Conservation (phyloP, 1,140 invertebrate genomes). For the Temnothorax longispinosus region DNA sequence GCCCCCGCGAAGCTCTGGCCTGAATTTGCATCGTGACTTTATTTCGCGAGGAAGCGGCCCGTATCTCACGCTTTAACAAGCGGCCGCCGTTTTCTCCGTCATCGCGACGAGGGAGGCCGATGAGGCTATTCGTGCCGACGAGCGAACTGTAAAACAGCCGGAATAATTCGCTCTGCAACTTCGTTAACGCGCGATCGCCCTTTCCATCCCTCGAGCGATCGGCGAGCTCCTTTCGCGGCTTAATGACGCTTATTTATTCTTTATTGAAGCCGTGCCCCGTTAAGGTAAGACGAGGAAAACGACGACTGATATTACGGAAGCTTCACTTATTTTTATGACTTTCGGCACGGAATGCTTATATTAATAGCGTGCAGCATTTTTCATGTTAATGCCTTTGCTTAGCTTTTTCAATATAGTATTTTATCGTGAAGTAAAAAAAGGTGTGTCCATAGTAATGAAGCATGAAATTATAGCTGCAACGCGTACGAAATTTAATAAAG, state of each 20-base stretch:
- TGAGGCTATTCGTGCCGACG: conserved; percentile 42
- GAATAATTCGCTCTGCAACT: conserved; percentile 32
- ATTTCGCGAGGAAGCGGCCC: conserved; percentile 62
- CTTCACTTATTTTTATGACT: not conserved
- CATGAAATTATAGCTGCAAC: not conserved
- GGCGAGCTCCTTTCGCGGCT: not conserved
- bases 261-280: conserved; percentile 8
- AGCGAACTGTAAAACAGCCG: conserved; percentile 40
- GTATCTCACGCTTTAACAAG: conserved; percentile 68
- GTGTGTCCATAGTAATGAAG: not conserved
- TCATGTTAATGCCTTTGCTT: conserved; percentile 18
- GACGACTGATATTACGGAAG: conserved; percentile 16
- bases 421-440: not conserved
- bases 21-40: conserved; percentile 73
- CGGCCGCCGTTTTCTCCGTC: conserved; percentile 12
- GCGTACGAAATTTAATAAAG: not conserved
- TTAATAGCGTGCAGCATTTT: conserved; percentile 23
- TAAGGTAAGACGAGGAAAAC: not conserved
- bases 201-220: conserved; percentile 10
- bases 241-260: conserved; percentile 38
- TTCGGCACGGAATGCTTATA: not conserved
- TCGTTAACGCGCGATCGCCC: conserved; percentile 47
- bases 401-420: not conserved
- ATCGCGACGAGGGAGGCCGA: conserved; percentile 21
- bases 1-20: conserved; percentile 63